A percentile compares a stretch with the other conserved stretches of the same genome.
Evolutionary conservation across 2,888 invertebrate genomes (phyloP).

Genomic region (Stegophylla sp.): DNA sequence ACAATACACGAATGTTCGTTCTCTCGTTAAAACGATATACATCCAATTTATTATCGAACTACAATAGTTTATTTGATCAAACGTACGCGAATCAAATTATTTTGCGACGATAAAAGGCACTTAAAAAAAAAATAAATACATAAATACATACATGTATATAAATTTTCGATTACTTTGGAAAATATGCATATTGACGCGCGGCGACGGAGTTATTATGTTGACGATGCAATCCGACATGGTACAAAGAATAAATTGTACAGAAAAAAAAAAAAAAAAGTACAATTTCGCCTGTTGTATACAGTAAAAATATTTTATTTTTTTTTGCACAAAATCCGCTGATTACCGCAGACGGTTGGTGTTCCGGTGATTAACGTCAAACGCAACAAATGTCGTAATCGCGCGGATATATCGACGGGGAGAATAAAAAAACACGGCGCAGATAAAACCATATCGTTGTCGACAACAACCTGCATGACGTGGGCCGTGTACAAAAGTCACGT

Average conservation of each 20-base stretch:
- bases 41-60: conserved; percentile 2
- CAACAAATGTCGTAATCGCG: not conserved
- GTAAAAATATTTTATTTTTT: too few relatives aligned
- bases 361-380: not conserved
- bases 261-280: too few relatives aligned
- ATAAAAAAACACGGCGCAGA: not conserved
- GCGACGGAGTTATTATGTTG: not conserved
- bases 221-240: not conserved
- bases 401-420: not conserved
- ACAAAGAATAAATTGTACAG: not conserved
- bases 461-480: too few relatives aligned
- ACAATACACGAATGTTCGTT: too few relatives aligned
- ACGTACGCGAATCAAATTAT: too few relatives aligned
- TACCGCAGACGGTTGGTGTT: not conserved
- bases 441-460: not conserved
- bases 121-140: not conserved
- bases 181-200: not conserved
- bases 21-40: not conserved
- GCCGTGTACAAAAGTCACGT: not conserved
- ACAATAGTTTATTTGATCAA: too few relatives aligned
- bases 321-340: not conserved
- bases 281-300: too few relatives aligned
- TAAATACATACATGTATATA: not conserved
- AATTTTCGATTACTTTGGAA: not conserved
- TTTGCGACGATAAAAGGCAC: too few relatives aligned